These are phyloP conservation scores for Mesorhabditis sp. DNA, from an alignment of 2,888 invertebrate genomes.

Conservation along the genomic window DNA sequence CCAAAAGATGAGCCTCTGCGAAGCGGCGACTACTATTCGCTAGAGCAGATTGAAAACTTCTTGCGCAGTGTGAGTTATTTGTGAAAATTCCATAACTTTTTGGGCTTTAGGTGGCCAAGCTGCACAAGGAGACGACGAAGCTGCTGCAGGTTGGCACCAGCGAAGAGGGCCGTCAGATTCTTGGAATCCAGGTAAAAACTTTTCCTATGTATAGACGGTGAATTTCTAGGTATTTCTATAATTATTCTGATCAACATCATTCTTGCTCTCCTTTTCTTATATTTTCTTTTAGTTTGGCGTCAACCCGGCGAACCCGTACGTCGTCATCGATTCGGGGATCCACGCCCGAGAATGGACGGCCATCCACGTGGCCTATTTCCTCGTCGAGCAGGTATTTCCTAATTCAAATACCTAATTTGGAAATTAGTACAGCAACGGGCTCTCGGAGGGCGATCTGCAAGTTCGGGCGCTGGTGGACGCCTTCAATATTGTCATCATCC, in stretches of 20 bases:
- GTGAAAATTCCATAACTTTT: background rate
- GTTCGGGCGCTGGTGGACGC: background rate
- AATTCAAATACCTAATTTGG: too few species aligned
- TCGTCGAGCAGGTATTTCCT: background rate
- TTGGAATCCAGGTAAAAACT: background rate
- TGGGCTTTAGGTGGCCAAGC: background rate
- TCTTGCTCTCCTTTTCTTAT: too few species aligned
- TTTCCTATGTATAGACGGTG: background rate
- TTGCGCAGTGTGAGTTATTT: background rate
- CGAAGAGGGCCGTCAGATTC: background rate
- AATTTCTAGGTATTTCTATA: background rate
- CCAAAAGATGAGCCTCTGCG: background rate
- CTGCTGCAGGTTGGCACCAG: background rate
- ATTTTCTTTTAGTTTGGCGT: background rate
- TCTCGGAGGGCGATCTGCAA: background rate
- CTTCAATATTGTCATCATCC: background rate
- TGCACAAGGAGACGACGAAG: background rate
- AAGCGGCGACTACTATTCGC: conserved; percentile 1
- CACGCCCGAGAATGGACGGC: conserved; percentile 1
- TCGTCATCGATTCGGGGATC: background rate
- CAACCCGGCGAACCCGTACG: background rate
- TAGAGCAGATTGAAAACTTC: background rate
- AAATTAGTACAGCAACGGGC: background rate
- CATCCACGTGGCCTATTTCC: background rate
- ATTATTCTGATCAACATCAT: too few species aligned